Base-by-base conservation (phyloP, 1,140 invertebrate species). In the Drosophila bocki region DNA sequence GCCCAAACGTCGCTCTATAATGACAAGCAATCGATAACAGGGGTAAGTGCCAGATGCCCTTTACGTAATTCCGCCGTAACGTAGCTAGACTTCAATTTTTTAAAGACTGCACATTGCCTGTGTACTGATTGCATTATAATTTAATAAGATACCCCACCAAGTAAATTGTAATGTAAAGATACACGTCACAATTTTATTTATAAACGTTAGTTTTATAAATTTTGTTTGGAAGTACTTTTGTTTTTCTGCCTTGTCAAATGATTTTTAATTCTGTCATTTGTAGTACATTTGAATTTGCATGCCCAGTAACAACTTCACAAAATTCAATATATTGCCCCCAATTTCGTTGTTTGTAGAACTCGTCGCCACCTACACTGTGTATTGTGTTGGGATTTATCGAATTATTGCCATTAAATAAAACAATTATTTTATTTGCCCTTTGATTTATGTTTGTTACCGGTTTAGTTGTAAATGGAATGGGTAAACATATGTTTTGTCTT, bases 1-100 rank as follows among this genome's bases (percentile, higher is more conserved):
- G 45, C 85, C n/a, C 85, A 76, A 62, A 42, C 67, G 19, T 59
- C 80, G 69, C 83, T 97, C 91, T 96, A 99, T 91, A 98, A 99
- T 96, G 98, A 99, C 94, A 98, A 99, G 95, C 97, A 97, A 94
- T 98, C 98, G 93, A 95, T 99, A 94, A 97, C 98, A 94, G 98
- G 98, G 97, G 98, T 99, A 93, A 98, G 97, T 97, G 64, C 58
- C 32, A 45, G 12, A 59, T 60, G 39, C 12, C 29, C 9, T 59
- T 15, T 17, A n/a, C 8, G 7, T 56, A 13, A 35, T 45, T 45
- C 9, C 15, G 15, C 41, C 56, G 19, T 35, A 61, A 64, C 26
- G 29, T 44, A 64, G 62, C 58, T 69, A 29, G 39, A 59, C 44
- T 39, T 67, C 6, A 12, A n/a, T 6, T 51, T 72, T 48, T 8